Base-by-base conservation (phyloP, 1,140 invertebrate species). In the Danaus plexippus region DNA sequence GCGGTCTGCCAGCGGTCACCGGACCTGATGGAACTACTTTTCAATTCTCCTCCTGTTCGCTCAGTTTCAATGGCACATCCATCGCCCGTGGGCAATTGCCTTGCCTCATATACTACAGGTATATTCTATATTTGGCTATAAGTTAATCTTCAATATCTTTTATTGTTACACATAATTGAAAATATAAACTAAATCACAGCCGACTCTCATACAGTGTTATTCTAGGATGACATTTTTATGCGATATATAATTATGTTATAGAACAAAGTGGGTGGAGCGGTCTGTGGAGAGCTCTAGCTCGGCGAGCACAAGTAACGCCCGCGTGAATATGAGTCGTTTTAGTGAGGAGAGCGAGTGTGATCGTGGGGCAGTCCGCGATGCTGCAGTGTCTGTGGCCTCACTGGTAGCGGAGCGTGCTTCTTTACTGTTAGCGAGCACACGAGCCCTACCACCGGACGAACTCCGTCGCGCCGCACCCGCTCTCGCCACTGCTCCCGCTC, bases 41-140 rank as follows among this genome's bases (percentile, higher is more conserved):
- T 80, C 92, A 92, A n/a, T 99, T 97, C 77, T 93, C 92, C 22
- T 94, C 95, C 9, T 97, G 96, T 85, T 94, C 96, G 9, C 89
- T 98, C 13, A 98, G 96, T 84, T 96, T 96, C 70, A 98, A 98
- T 87, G 97, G 97, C 55, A 97, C 97, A 0, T 98, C 96, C 4
- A 91, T 97, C 66, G 94, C 94, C 0, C 88, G 97, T 43, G 98
- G 98, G 45, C 98, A 99, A 87, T 93, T 99, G 66, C 97, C 98
- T 0, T 93, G 96, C 69, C 92, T 99, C 53, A 89, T 99, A 7
- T 99, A 99, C 80, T 97, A 80, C 53, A 74, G 78, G 85, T 87
- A 68, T 47, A 49, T 63, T 40, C 9, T 11, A 40, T 51, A 57
- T 43, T 10, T 48, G 11, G 41, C 5, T 32, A 32, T 2, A 32